Conservation (phyloP, 2,797 vertebrate genomes). For the Mastacembelus armatus region DNA sequence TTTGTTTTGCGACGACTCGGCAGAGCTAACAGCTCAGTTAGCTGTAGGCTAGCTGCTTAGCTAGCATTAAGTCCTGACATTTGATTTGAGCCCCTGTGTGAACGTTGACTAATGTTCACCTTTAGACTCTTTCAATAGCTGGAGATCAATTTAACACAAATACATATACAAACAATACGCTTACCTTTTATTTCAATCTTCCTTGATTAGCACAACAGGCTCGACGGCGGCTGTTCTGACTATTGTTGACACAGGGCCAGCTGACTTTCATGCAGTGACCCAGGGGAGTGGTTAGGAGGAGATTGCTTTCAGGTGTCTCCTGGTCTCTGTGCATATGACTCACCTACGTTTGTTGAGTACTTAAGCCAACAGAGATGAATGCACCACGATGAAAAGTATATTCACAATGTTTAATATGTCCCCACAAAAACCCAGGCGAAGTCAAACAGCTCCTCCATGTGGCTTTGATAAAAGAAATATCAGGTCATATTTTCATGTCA, state of each 20-base stretch:
- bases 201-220: conserved; percentile 45
- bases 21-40: conserved; percentile 21
- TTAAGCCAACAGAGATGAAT: neutral
- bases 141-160: too few species aligned
- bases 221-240: conserved; percentile 69
- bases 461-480: conserved; percentile 1
- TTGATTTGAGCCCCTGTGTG: neutral
- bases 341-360: neutral
- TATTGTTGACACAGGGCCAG: conserved; percentile 76
- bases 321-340: neutral
- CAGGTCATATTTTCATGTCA: neutral
- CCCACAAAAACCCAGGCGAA: neutral
- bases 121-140: too few species aligned
- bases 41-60: conserved; percentile 42
- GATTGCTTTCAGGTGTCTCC: conserved; percentile 13
- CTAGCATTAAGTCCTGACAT: neutral
- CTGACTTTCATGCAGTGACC: conserved; percentile 54
- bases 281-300: conserved; percentile 45
- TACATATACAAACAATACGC: neutral
- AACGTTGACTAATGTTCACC: neutral
- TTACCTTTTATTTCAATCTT: conserved; percentile 73
- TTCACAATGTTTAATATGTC: neutral
- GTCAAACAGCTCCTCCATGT: conserved; percentile 28
- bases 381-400: neutral
- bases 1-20: conserved; percentile 22